Percentiles rank a stretch among this genome's conserved stretches.
These are phyloP conservation scores for Crossocerus cetratus DNA, from an alignment of 2,888 invertebrate species.

Conservation along the genomic window DNA sequence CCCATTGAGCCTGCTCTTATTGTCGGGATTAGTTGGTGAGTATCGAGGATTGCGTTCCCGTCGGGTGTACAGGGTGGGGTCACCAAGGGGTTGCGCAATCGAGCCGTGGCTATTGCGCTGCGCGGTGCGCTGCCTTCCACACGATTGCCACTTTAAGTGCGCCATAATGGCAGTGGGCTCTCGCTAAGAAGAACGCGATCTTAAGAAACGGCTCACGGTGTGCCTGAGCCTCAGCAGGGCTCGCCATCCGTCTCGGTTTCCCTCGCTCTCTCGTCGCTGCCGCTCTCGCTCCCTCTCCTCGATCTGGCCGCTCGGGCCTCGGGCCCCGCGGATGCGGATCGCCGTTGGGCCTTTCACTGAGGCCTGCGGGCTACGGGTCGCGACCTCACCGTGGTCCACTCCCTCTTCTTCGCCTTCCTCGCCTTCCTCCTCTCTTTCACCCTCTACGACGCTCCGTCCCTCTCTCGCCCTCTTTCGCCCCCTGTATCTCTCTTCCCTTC, in stretches of 20 bases:
- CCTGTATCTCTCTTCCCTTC: background rate
- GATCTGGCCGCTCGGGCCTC: slow-evolving; percentile 38
- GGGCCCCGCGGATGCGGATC: slow-evolving; percentile 66
- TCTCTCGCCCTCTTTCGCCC: background rate
- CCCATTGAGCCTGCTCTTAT: slow-evolving; percentile 11
- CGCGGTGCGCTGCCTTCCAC: slow-evolving; percentile 61
- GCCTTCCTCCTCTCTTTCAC: slow-evolving; percentile 55
- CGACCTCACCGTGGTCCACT: slow-evolving; percentile 75
- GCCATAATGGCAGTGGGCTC: slow-evolving; percentile 67
- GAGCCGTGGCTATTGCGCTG: slow-evolving; percentile 51
- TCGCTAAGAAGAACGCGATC: slow-evolving; percentile 69
- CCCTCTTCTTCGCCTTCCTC: slow-evolving; percentile 66
- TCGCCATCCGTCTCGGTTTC: slow-evolving; percentile 45
- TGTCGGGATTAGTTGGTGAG: slow-evolving; percentile 30
- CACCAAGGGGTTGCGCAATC: slow-evolving; percentile 65
- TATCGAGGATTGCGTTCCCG: slow-evolving; percentile 10
- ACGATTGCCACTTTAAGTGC: slow-evolving; percentile 72
- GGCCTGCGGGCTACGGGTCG: slow-evolving; percentile 75
- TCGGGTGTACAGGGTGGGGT: slow-evolving; percentile 57
- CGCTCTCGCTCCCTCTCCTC: slow-evolving; percentile 28
- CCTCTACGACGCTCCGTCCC: slow-evolving; percentile 37
- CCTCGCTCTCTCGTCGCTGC: slow-evolving; percentile 15
- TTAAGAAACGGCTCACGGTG: slow-evolving; percentile 67
- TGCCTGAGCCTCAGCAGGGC: slow-evolving; percentile 41
- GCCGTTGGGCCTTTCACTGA: slow-evolving; percentile 75